Conservation (phyloP, 2,797 vertebrate species). For the Siniperca obscura region DNA sequence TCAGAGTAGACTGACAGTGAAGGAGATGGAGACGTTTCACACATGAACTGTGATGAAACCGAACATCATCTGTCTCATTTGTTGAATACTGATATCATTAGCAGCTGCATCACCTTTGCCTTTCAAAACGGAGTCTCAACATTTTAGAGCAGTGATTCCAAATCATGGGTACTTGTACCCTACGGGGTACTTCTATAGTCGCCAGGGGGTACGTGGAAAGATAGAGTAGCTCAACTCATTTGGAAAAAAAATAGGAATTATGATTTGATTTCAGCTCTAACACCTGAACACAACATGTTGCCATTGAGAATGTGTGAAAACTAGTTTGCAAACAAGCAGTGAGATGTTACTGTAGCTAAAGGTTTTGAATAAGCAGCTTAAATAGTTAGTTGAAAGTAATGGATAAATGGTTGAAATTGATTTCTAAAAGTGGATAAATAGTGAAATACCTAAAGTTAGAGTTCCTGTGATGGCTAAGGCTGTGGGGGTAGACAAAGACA, state of each 20-base stretch:
- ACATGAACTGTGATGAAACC: slow-evolving; percentile 10
- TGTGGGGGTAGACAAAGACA: neutral
- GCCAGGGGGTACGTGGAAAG: neutral
- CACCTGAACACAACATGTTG: neutral
- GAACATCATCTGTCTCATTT: slow-evolving; percentile 25
- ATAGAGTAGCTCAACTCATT: neutral
- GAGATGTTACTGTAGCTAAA: neutral
- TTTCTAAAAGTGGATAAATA: neutral
- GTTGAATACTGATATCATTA: slow-evolving; percentile 8
- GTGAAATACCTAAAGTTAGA: neutral
- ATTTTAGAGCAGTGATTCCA: neutral
- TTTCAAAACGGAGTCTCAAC: neutral
- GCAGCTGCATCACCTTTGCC: neutral
- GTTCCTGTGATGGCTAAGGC: neutral
- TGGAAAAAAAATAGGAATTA: neutral
- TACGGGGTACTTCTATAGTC: neutral
- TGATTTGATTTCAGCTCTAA: neutral
- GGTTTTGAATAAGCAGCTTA: neutral
- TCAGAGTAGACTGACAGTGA: slow-evolving; percentile 19
- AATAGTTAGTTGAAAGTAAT: neutral
- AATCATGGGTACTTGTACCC: neutral
- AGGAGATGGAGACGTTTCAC: slow-evolving; percentile 22
- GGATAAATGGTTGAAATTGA: neutral
- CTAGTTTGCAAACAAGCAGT: neutral
- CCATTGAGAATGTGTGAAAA: neutral